Conservation (phyloP, 1,140 invertebrate species). For the Drosophila repletoides region DNA sequence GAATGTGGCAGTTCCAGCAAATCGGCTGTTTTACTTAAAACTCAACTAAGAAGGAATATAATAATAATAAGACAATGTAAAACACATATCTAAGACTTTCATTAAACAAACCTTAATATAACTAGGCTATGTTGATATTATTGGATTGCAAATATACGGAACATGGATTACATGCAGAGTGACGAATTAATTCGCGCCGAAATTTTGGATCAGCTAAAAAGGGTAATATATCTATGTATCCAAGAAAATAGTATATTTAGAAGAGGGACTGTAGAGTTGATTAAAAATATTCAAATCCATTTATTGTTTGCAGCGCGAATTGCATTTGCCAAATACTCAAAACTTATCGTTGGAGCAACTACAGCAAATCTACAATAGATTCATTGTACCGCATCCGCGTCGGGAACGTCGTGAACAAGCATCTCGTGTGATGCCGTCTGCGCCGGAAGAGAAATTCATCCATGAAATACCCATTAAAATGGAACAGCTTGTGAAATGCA, state of each 20-base stretch:
- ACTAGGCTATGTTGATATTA: neutral
- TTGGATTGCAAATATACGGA: neutral
- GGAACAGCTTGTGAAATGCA: slow-evolving; percentile 32
- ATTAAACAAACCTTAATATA: too few relatives aligned
- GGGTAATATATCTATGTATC: too few relatives aligned
- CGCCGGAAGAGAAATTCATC: neutral
- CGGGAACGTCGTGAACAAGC: slow-evolving; percentile 33
- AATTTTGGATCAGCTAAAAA: slow-evolving; percentile 14
- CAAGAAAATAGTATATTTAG: too few relatives aligned
- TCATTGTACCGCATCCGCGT: slow-evolving; percentile 40
- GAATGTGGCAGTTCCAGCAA: neutral
- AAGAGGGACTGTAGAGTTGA: too few relatives aligned
- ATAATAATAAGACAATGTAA: too few relatives aligned
- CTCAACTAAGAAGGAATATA: too few relatives aligned
- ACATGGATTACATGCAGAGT: slow-evolving; percentile 18
- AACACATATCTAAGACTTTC: too few relatives aligned
- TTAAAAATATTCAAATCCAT: neutral
- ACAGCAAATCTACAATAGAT: slow-evolving; percentile 39
- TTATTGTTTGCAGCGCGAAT: slow-evolving; percentile 13
- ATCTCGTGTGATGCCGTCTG: neutral
- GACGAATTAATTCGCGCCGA: neutral
- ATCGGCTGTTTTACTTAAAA: slow-evolving; percentile 15
- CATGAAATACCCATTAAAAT: slow-evolving; percentile 2
- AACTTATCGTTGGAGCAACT: slow-evolving; percentile 19
- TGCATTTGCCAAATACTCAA: slow-evolving; percentile 16